Evolutionary conservation across 2,113 vertebrate species (phyloP), one percentile per base, ranked within the genome.

Genomic region (Stigmatopora nigra): DNA sequence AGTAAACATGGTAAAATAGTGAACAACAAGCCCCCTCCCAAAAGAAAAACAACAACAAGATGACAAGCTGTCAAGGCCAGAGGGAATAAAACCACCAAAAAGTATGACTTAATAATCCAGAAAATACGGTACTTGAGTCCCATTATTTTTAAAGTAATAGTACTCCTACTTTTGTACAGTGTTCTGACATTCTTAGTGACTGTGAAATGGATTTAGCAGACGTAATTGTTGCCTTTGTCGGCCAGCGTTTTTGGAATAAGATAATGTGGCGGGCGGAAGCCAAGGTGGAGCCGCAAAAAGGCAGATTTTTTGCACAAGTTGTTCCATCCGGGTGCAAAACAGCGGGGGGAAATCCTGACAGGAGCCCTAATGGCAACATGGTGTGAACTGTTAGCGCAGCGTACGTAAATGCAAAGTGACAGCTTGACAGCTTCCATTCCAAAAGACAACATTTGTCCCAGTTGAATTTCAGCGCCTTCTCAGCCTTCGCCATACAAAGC

Each of bases 381-480:
- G 82, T 78, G 68, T 69, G 62, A 65, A 73, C 60, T 51, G 63
- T 79, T 80, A 62, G 76, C 84, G 67, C 78, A 79, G 69, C 68
- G 64, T 78, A 77, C 68, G 64, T 78, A 77, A 84, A 78, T 72
- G 66, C 59, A 80, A 79, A 73, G 4, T 77, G 76, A 76, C 79
- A 77, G 67, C 52, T 70, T 74, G 82, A 83, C 79, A 85, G 81
- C 78, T 70, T 74, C 38, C 60, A 83, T 78, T 83, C 78, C 78
- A 80, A 78, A 63, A 69, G 20, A 38, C 62, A 70, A 44, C 63
- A 70, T 72, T 67, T 82, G 75, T 69, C 69, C 80, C 84, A 82
- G 79, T 66, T 4, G 82, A 78, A 78, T 80, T 81, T 78, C 68
- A 49, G 68, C 71, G 20, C 67, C 65, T 70, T 65, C 69, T 55